Evolutionary conservation across 2,797 vertebrate genomes (phyloP).

Genomic region (Onychomys torridus): DNA sequence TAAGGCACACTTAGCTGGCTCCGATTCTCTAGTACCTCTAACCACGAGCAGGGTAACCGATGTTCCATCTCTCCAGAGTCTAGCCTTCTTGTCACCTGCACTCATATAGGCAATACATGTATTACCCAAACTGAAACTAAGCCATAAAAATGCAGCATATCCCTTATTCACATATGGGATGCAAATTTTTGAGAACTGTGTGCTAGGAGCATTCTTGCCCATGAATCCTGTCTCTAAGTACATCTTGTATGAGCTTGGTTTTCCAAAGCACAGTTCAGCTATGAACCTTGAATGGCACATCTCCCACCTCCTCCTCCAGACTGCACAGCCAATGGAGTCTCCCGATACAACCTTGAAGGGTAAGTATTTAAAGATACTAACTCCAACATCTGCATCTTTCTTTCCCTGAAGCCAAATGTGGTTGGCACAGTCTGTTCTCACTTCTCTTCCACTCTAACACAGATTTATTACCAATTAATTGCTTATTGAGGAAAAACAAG

Average conservation of each 20-base stretch:
- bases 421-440: constrained; percentile 71
- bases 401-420: constrained; percentile 72
- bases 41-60: background rate
- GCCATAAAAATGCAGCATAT: background rate
- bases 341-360: constrained; percentile 4
- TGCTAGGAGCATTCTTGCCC: background rate
- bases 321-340: background rate
- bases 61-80: background rate
- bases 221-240: constrained; percentile 78
- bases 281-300: background rate
- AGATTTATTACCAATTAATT: constrained; percentile 79
- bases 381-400: constrained; percentile 58
- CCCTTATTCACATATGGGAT: background rate
- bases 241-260: constrained; percentile 82
- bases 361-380: constrained; percentile 69
- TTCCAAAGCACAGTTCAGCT: constrained; percentile 55
- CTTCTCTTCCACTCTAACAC: constrained; percentile 63
- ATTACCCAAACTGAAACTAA: constrained; percentile 3
- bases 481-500: constrained; percentile 73
- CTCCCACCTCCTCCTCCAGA: background rate
- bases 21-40: background rate
- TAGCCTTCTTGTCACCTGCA: background rate
- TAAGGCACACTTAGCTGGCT: background rate
- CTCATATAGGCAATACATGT: background rate
- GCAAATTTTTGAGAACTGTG: background rate